Evolutionary conservation across 2,888 invertebrate species (phyloP).

Genomic region (Eupithecia insigniata): DNA sequence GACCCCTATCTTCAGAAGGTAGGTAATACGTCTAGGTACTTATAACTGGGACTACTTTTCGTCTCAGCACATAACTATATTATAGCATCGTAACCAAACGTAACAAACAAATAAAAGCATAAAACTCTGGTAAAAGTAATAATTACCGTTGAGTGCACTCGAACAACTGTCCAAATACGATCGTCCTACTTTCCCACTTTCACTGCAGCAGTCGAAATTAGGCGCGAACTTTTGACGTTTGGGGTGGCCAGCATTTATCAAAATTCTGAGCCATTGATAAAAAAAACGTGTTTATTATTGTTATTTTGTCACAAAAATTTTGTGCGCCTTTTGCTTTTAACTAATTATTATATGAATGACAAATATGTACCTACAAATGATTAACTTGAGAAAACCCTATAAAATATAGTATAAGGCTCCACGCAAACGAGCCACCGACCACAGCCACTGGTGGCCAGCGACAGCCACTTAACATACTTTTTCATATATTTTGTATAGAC

Average conservation of each 20-base stretch:
- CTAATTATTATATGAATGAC: too few species aligned
- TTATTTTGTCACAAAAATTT: too few species aligned
- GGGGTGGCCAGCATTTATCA: slow-evolving; percentile 28
- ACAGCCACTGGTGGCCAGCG: too few species aligned
- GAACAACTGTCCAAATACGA: slow-evolving; percentile 47
- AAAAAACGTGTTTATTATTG: too few species aligned
- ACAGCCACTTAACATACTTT: too few species aligned
- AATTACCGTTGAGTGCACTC: slow-evolving; percentile 24
- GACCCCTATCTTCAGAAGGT: neutral
- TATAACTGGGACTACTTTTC: neutral
- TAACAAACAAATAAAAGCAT: slow-evolving; percentile 14
- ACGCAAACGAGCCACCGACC: too few species aligned
- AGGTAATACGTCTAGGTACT: neutral
- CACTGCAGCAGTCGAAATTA: slow-evolving; percentile 37
- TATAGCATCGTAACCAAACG: neutral
- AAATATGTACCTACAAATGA: too few species aligned
- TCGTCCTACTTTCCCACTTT: slow-evolving; percentile 53
- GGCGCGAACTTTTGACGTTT: slow-evolving; percentile 44
- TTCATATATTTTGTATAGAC: too few species aligned
- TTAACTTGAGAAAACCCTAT: too few species aligned
- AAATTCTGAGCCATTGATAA: neutral
- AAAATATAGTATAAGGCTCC: too few species aligned
- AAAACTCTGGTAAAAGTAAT: slow-evolving; percentile 18
- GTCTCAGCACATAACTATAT: neutral
- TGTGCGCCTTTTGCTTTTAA: too few species aligned